Percentiles rank a stretch among this genome's conserved stretches.
Conservation (phyloP, 2,797 vertebrate species). For the Myotis planiceps region DNA sequence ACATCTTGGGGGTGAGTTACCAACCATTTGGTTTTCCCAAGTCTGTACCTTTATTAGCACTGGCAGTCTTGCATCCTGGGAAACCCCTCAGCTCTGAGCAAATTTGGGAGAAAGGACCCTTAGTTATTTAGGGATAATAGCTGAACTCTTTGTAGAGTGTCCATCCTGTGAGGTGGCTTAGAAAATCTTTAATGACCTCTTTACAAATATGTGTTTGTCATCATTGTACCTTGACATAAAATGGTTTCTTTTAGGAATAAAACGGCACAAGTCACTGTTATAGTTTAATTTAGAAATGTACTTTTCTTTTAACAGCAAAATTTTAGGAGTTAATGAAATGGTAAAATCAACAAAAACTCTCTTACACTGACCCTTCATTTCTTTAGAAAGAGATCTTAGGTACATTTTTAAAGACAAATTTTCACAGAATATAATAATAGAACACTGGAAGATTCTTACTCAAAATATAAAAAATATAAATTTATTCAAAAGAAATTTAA, state of each 20-base stretch:
- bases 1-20: not conserved
- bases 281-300: not conserved
- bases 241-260: not conserved
- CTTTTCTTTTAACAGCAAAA: not conserved
- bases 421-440: not conserved
- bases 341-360: not conserved
- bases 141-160: not conserved
- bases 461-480: slow-evolving; percentile 3
- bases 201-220: not conserved
- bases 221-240: not conserved
- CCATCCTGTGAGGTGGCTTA: not conserved
- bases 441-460: not conserved
- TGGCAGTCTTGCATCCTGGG: not conserved
- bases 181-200: not conserved
- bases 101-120: not conserved
- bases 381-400: not conserved
- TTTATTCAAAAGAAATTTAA: slow-evolving; percentile 2
- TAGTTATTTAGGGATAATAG: not conserved
- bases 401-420: not conserved
- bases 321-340: not conserved
- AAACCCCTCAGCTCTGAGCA: not conserved
- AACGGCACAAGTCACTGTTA: not conserved
- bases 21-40: not conserved
- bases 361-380: not conserved
- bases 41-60: not conserved